These are phyloP conservation scores for Stramonita haemastoma DNA, from an alignment of 2,888 invertebrate species.

Conservation along the genomic window DNA sequence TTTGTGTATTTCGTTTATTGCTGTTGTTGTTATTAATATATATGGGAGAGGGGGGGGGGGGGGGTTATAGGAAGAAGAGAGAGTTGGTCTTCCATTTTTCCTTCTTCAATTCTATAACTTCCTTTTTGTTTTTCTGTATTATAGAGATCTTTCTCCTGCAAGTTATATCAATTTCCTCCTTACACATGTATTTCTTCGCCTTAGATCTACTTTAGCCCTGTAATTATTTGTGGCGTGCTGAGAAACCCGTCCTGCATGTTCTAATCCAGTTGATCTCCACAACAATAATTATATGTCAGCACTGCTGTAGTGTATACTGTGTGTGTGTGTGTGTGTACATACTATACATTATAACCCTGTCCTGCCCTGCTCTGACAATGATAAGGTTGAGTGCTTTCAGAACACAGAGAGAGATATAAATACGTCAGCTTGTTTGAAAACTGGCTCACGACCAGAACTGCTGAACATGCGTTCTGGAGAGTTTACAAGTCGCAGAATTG, in stretches of 20 bases:
- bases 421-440: background rate
- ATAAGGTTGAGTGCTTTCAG: background rate
- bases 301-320: no score
- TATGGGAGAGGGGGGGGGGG: no score
- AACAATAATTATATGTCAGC: constrained; percentile 11
- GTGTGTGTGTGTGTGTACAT: background rate
- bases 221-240: background rate
- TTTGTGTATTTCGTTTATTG: no score
- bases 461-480: background rate
- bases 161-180: background rate
- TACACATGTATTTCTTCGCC: no score
- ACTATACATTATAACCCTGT: background rate
- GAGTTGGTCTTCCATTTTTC: no score
- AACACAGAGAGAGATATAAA: background rate
- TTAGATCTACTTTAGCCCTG: background rate
- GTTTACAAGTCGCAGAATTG: no score
- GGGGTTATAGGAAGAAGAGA: no score
- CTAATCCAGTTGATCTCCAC: background rate
- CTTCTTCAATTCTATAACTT: background rate
- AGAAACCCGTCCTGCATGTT: background rate
- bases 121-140: background rate
- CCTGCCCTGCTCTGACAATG: background rate
- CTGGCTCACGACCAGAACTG: constrained; percentile 18
- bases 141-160: background rate
- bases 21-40: no score